These are phyloP conservation scores for Hirudinaria manillensis DNA, from an alignment of 2,888 invertebrate genomes.

Conservation along the genomic window DNA sequence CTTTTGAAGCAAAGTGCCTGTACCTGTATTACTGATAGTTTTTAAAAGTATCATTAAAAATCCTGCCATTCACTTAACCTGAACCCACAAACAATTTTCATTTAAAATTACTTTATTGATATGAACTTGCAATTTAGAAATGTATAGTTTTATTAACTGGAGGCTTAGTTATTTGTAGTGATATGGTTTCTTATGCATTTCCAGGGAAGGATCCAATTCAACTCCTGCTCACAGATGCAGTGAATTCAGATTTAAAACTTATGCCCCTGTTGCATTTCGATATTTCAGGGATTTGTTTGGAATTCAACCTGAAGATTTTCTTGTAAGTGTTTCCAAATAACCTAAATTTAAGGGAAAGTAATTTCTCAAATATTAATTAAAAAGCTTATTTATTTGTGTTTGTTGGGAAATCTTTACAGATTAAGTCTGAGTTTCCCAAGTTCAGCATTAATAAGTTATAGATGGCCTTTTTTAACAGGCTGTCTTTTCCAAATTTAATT, in stretches of 20 bases:
- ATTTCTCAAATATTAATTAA: not conserved
- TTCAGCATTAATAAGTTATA: too few species aligned
- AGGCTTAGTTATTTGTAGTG: slow-evolving; percentile 2
- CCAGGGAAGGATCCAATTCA: slow-evolving; percentile 61
- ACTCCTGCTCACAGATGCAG: slow-evolving; percentile 97
- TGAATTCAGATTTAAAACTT: slow-evolving; percentile 93
- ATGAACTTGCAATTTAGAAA: too few species aligned
- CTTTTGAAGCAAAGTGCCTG: too few species aligned
- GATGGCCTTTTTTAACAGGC: too few species aligned
- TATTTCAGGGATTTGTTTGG: slow-evolving; percentile 98
- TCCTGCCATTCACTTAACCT: too few species aligned
- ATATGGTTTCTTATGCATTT: not conserved
- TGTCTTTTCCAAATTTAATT: too few species aligned
- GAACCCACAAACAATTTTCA: too few species aligned
- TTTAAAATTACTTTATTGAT: too few species aligned
- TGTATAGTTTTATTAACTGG: too few species aligned
- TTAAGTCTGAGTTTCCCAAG: not conserved
- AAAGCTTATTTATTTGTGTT: not conserved
- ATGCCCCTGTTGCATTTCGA: slow-evolving; percentile 98
- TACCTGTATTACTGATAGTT: too few species aligned
- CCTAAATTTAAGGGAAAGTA: not conserved
- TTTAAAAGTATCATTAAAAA: too few species aligned
- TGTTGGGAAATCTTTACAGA: not conserved
- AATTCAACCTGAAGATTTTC: slow-evolving; percentile 96
- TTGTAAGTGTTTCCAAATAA: slow-evolving; percentile 66